phyloP scores from a whole-genome alignment of 2,113 vertebrate species.

The Semicossyphus pulcher region DNA sequence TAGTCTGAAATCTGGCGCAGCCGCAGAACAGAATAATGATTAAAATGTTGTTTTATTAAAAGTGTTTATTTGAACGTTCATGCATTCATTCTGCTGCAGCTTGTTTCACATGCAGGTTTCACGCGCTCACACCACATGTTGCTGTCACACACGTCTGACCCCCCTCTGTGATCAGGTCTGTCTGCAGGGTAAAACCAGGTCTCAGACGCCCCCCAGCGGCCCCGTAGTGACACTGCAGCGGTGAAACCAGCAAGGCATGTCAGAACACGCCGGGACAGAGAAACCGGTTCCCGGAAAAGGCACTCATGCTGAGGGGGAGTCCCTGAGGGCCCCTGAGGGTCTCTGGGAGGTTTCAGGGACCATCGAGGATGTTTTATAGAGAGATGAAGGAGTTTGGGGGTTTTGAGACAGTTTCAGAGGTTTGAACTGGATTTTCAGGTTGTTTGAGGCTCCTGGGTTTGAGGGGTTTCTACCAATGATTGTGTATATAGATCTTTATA shows the following conservation, averaged over 20 bases:
- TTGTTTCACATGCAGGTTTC: background rate
- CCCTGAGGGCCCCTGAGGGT: background rate
- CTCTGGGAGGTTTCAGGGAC: background rate
- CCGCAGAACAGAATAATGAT: background rate
- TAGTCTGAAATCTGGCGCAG: no score
- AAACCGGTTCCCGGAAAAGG: background rate
- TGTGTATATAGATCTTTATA: no score
- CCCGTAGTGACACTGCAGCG: background rate
- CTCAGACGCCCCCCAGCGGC: conserved; percentile 24
- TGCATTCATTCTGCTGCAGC: background rate
- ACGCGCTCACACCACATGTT: background rate
- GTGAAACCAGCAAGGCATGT: conserved; percentile 7
- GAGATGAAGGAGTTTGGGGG: background rate
- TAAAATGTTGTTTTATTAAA: background rate
- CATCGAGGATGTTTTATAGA: background rate
- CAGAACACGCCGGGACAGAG: background rate
- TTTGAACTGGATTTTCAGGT: background rate
- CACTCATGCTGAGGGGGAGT: background rate
- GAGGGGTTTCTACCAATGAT: no score
- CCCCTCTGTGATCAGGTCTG: background rate
- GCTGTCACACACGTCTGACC: background rate
- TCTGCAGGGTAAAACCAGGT: background rate
- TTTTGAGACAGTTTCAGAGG: background rate
- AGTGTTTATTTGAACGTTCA: background rate
- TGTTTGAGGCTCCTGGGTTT: background rate